Evolutionary conservation across 2,113 vertebrate species (phyloP).

Genomic region (Vidua chalybeata): DNA sequence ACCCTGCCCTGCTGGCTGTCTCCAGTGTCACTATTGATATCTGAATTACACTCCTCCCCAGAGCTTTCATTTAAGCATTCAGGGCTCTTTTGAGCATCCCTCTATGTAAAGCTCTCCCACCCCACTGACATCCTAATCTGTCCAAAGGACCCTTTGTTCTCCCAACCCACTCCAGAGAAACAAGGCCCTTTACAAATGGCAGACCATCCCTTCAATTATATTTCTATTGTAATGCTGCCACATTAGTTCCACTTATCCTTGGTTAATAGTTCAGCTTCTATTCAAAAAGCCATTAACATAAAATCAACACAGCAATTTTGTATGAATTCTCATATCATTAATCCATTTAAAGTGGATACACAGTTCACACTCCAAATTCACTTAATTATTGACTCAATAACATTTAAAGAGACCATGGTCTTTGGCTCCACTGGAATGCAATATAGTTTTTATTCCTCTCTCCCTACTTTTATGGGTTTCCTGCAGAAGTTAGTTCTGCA

Average conservation of each 20-base stretch:
- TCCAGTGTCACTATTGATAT: not conserved
- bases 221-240: conserved; percentile 37
- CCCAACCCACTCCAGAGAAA: not conserved
- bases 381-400: conserved; percentile 69
- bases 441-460: not conserved
- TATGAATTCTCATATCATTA: conserved; percentile 69
- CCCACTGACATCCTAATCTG: not conserved
- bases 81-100: not conserved
- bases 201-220: conserved; percentile 51
- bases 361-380: conserved; percentile 57
- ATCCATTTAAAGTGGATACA: conserved; percentile 68
- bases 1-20: not conserved
- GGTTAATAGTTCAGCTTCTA: conserved; percentile 71
- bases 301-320: conserved; percentile 73
- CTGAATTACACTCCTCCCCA: not conserved
- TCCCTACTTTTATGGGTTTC: not conserved
- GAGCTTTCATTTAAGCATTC: not conserved
- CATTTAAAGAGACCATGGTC: conserved; percentile 24
- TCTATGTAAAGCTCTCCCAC: not conserved
- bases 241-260: conserved; percentile 66
- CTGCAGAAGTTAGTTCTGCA: not conserved
- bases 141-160: conserved; percentile 25
- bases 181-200: not conserved
- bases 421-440: not conserved
- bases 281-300: conserved; percentile 73